Percentiles rank a stretch among this genome's conserved stretches.
Evolutionary conservation across 2,113 vertebrate genomes (phyloP).

Genomic region (Lamprotornis superbus): DNA sequence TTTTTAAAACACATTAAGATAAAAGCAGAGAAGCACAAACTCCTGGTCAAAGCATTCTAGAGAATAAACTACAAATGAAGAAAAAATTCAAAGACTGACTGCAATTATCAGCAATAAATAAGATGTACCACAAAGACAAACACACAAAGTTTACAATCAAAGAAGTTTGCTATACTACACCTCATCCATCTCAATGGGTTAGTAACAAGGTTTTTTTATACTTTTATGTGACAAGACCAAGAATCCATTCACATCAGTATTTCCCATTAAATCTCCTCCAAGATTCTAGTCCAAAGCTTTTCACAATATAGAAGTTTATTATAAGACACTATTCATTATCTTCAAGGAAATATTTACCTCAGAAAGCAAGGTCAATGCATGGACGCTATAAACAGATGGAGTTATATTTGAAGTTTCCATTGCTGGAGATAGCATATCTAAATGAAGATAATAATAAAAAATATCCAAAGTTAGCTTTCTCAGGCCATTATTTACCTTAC

Average conservation of each 20-base stretch:
- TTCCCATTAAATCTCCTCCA: background rate
- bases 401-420: constrained; percentile 94
- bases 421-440: constrained; percentile 95
- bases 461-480: background rate
- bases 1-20: background rate
- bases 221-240: background rate
- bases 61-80: background rate
- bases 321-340: background rate
- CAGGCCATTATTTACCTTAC: background rate
- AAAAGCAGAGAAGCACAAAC: background rate
- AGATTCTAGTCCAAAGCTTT: background rate
- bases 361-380: constrained; percentile 92
- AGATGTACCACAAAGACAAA: background rate
- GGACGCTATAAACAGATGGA: constrained; percentile 97
- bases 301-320: background rate
- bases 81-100: background rate
- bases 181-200: background rate
- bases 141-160: background rate
- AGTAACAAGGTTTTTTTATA: background rate
- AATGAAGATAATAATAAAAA: constrained; percentile 15
- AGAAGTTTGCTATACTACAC: fast-evolving
- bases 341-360: constrained; percentile 81
- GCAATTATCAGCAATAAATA: background rate
- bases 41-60: background rate
- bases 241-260: background rate